Base-by-base conservation (phyloP, 2,888 invertebrate genomes). In the Eupsilia transversa region DNA sequence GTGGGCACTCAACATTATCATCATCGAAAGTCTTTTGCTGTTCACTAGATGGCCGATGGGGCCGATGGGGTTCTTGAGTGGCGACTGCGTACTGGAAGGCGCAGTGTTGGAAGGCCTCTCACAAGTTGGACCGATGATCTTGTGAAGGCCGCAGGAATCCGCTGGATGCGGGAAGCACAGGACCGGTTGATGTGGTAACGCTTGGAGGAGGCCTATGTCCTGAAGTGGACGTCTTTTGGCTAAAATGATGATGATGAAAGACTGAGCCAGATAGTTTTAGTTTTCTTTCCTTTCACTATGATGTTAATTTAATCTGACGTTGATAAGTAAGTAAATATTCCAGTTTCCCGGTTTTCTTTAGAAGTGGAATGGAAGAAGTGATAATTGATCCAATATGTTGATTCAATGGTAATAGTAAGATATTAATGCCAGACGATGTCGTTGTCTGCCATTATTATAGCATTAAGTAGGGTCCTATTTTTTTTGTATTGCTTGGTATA, bases 321-420 rank as follows among this genome's bases (percentile, higher is more conserved):
- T 52, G 5, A 12, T 57, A 57, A 0, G 30, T 9, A 41, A 23
- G 17, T 23, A 17, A 23, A 5, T n/a, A 12, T 49, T 57, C 33
- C 9, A 46, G n/a, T n/a, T 41, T 43, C 17, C 3, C 0, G 20
- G 7, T 10, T 35, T 65, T 35, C 54, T 20, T 14, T 9, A 3
- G 23, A 72, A 59, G 23, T 43, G 23, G 33, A 66, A 41, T 6
- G 30, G 27, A n/a, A 23, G 23, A 38, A 46, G 10, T 52, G 57
- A 43, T 71, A 71, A 63, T 60, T 33, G 46, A 54, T 33, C 30
- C 10, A 10, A n/a, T 65, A 72, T 61, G 56, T 66, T 63, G 35
- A 78, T 49, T n/a, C 27, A 52, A 78, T 66, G 65, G 9, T 56
- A 61, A 73, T 77, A 49, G n/a, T 9, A 38, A 46, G 60, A 54